Evolutionary conservation across 2,888 invertebrate species (phyloP).

Genomic region (Lithophane socia): DNA sequence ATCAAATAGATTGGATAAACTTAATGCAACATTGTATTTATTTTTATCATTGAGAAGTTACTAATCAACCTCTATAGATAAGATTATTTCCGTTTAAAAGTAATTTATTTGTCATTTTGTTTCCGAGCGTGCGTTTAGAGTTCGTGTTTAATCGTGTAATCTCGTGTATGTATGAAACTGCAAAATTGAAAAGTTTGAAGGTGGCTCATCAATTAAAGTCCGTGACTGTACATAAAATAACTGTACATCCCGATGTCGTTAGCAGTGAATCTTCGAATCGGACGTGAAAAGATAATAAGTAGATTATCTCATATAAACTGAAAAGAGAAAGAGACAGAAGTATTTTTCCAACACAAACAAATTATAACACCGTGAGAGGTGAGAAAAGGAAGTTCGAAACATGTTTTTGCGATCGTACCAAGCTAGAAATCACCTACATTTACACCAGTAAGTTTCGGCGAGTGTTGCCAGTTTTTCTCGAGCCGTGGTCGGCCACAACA

Average conservation of each 20-base stretch:
- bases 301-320: not conserved
- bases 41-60: no score
- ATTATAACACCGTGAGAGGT: not conserved
- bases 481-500: slow-evolving; percentile 46
- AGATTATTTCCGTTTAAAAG: no score
- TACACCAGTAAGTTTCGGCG: slow-evolving; percentile 9
- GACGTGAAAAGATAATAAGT: not conserved
- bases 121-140: no score
- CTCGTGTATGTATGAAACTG: no score
- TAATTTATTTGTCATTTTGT: no score
- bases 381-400: not conserved
- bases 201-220: no score
- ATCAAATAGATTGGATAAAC: no score
- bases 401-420: not conserved
- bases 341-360: not conserved
- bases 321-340: not conserved
- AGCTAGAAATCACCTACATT: slow-evolving; percentile 8
- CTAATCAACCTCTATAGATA: no score
- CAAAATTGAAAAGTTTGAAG: no score
- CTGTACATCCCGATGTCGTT: not conserved
- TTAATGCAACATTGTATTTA: no score
- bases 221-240: not conserved
- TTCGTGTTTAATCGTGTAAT: no score
- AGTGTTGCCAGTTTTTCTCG: slow-evolving; percentile 55
- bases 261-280: not conserved